These are phyloP conservation scores for Philereme vetulata DNA, from an alignment of 2,888 invertebrate genomes.

Conservation along the genomic window DNA sequence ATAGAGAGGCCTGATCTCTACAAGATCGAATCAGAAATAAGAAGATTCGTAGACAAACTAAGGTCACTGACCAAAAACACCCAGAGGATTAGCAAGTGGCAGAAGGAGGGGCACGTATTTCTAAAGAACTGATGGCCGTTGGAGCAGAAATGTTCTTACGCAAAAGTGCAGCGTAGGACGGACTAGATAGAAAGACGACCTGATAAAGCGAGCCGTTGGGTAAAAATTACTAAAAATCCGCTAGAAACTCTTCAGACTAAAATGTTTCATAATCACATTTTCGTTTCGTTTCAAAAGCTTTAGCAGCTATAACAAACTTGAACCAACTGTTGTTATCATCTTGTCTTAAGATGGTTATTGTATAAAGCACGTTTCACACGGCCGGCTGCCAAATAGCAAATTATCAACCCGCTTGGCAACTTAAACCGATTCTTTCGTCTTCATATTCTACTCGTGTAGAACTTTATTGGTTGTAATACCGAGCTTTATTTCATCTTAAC, in stretches of 20 bases:
- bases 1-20: too few relatives aligned
- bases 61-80: too few relatives aligned
- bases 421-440: slow-evolving; percentile 16
- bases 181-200: too few relatives aligned
- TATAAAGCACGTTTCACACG: slow-evolving; percentile 15
- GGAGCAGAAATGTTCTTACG: too few relatives aligned
- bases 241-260: neutral
- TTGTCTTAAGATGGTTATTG: slow-evolving; percentile 20
- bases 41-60: too few relatives aligned
- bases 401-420: slow-evolving; percentile 27
- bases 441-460: slow-evolving; percentile 9
- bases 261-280: neutral
- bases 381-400: slow-evolving; percentile 31
- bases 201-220: too few relatives aligned
- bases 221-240: neutral
- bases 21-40: too few relatives aligned
- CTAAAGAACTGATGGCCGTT: too few relatives aligned
- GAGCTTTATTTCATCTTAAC: slow-evolving; percentile 6
- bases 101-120: too few relatives aligned
- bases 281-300: neutral
- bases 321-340: slow-evolving; percentile 15
- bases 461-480: slow-evolving; percentile 8
- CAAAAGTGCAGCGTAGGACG: too few relatives aligned
- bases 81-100: too few relatives aligned
- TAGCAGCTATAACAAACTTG: neutral